These are phyloP conservation scores for Listronotus bonariensis DNA, from an alignment of 1,140 invertebrate species.

Conservation along the genomic window DNA sequence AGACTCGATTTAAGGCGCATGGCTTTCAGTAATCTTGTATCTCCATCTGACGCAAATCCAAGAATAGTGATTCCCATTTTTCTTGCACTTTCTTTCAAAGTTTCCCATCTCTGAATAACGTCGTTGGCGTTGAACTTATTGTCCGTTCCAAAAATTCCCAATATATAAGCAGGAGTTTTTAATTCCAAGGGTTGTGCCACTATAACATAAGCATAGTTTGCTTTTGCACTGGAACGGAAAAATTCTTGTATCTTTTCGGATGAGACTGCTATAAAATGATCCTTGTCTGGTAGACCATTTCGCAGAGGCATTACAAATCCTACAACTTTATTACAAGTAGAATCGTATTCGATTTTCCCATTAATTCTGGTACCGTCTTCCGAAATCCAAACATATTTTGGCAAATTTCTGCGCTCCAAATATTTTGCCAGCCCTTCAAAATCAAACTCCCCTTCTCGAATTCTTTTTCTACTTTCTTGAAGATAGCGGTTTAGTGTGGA, in stretches of 20 bases:
- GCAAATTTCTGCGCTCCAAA: neutral
- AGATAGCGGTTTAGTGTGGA: neutral
- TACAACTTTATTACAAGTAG: neutral
- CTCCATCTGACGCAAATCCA: too few species aligned
- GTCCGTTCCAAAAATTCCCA: too few species aligned
- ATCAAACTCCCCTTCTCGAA: neutral
- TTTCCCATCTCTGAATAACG: too few species aligned
- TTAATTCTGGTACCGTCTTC: conserved; percentile 3
- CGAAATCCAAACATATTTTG: neutral
- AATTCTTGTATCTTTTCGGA: too few species aligned
- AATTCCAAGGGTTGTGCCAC: neutral
- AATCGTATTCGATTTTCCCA: neutral
- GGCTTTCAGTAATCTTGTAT: too few species aligned
- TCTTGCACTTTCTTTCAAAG: too few species aligned
- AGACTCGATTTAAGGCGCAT: too few species aligned
- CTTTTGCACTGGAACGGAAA: too few species aligned
- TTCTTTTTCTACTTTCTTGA: neutral
- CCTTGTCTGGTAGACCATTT: neutral
- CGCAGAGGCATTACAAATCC: neutral
- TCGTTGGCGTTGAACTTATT: too few species aligned
- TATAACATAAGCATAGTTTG: neutral
- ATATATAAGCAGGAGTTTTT: too few species aligned
- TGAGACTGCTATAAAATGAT: too few species aligned
- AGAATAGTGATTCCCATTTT: too few species aligned
- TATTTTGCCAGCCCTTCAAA: neutral